Percentiles rank a stretch among this genome's conserved stretches.
Conservation (phyloP, 2,113 vertebrate species). For the Vanacampus margaritifer region DNA sequence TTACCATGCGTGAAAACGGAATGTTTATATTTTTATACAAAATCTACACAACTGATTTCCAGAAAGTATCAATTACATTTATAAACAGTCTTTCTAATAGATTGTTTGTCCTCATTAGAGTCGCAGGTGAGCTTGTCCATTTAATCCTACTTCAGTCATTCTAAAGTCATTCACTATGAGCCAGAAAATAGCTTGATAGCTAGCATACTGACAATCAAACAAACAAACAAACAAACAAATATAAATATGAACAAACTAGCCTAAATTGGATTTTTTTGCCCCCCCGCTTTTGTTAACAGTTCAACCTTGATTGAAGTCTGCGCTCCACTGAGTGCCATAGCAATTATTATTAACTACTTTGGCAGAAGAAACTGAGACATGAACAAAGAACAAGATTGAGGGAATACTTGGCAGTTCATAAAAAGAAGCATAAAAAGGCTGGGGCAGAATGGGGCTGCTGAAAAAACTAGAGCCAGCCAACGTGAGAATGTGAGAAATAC, state of each 20-base stretch:
- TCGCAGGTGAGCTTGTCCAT: background rate
- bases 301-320: background rate
- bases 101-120: no score
- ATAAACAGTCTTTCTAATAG: no score
- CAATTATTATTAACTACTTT: constrained; percentile 8
- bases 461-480: constrained; percentile 15
- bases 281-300: background rate
- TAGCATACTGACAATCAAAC: background rate
- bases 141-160: background rate
- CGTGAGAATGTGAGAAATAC: constrained; percentile 8
- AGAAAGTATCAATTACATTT: background rate
- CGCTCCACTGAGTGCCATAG: background rate
- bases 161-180: background rate
- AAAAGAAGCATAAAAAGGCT: constrained; percentile 5
- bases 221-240: background rate
- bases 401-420: constrained; percentile 1
- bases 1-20: background rate
- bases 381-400: constrained; percentile 3
- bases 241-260: background rate
- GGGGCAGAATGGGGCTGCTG: background rate
- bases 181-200: background rate
- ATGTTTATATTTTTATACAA: background rate
- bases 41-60: background rate
- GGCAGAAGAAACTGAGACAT: background rate
- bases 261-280: background rate